phyloP scores from a whole-genome alignment of 1,140 invertebrate species.

The Pogonomyrmex californicus region DNA sequence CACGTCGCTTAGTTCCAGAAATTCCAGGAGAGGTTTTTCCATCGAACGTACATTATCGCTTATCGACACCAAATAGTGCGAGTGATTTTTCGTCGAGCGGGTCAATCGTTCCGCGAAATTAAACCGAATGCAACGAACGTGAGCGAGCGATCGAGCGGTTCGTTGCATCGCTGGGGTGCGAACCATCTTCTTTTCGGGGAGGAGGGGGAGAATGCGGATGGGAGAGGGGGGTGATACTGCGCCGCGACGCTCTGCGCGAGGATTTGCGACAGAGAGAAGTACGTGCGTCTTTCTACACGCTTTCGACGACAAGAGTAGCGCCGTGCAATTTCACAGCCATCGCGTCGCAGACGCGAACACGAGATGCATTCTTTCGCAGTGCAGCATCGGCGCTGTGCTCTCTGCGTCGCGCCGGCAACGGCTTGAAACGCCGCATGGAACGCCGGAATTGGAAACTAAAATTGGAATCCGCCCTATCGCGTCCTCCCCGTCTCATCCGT shows the following conservation, averaged over 20 bases:
- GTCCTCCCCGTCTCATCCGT: neutral
- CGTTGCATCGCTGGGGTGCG: constrained; percentile 22
- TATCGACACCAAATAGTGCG: neutral
- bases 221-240: constrained; percentile 35
- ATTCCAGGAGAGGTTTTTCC: neutral
- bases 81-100: neutral
- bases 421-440: constrained; percentile 42
- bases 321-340: constrained; percentile 76
- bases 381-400: constrained; percentile 3
- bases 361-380: constrained; percentile 71
- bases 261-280: constrained; percentile 46
- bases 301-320: constrained; percentile 63
- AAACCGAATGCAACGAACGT: constrained; percentile 30
- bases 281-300: constrained; percentile 47
- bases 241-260: neutral
- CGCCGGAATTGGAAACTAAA: constrained; percentile 55
- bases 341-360: constrained; percentile 69
- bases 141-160: constrained; percentile 41
- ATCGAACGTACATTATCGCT: neutral
- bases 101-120: constrained; percentile 65
- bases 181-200: neutral
- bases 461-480: constrained; percentile 48
- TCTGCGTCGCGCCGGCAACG: neutral
- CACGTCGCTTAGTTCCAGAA: neutral
- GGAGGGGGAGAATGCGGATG: neutral